Evolutionary conservation across 1,140 invertebrate species (phyloP).

Genomic region (Chelonus insularis): DNA sequence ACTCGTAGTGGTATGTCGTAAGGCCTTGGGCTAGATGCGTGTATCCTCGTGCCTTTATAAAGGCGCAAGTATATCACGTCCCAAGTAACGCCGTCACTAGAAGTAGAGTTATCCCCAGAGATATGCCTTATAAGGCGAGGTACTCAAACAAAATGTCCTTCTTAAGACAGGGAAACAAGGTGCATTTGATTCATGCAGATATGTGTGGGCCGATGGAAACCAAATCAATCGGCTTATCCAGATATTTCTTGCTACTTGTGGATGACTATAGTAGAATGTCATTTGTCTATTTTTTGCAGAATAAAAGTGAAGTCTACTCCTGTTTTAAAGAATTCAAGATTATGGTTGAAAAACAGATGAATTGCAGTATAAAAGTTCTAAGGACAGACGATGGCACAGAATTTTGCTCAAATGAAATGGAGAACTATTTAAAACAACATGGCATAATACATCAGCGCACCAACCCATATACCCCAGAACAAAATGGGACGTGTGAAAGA

Average conservation of each 20-base stretch:
- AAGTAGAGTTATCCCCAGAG: no score
- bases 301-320: constrained; percentile 43
- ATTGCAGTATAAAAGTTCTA: constrained; percentile 43
- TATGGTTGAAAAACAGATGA: constrained; percentile 46
- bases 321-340: constrained; percentile 39
- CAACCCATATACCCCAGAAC: constrained; percentile 55
- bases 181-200: constrained; percentile 56
- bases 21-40: no score
- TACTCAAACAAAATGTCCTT: no score
- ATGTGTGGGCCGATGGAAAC: constrained; percentile 54
- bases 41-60: no score
- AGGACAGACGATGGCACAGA: constrained; percentile 55
- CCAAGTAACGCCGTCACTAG: no score
- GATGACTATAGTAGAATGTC: constrained; percentile 52
- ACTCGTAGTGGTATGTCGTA: no score
- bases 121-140: no score
- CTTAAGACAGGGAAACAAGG: no score
- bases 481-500: constrained; percentile 57
- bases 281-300: constrained; percentile 48
- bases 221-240: constrained; percentile 37
- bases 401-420: constrained; percentile 27
- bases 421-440: no score
- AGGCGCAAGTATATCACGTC: no score
- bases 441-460: constrained; percentile 39
- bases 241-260: constrained; percentile 48